Evolutionary conservation across 2,888 invertebrate genomes (phyloP), one percentile per base, ranked within the genome.

Genomic region (Pristionchus arcanus): DNA sequence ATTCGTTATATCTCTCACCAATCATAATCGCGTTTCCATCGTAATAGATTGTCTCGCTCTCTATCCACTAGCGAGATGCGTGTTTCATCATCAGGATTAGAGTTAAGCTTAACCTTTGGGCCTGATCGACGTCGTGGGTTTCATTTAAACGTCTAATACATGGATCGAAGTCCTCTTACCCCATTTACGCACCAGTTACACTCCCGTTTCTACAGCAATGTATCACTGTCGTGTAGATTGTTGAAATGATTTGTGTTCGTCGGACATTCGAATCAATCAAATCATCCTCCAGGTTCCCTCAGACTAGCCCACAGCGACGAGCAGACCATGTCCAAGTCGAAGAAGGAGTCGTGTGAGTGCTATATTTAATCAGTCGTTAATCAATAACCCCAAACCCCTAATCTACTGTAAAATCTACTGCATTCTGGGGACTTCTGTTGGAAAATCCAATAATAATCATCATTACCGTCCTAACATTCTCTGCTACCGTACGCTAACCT

Each of bases 311-410:
- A 4, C 16, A 31, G 21, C 28, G 11, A 15, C 37, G 53, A 19
- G n/a, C n/a, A 49, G 53, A n/a, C 53, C 19, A 86, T 86, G 37
- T 28, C 37, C 37, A 53, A 86, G 55, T 84, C 53, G 21, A 55
- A 55, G 55, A 84, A 84, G 84, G 55, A 84, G 53, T n/a, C 59
- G 1, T 28, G 84, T 84, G 7, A 31, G 84, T 37, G 5, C 5
- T 84, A 19, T 19, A 55, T 25, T 31, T 84, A n/a, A 42, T 81
- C 25, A 16, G 42, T 28, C 19, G 3, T n/a, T n/a, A 66, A 66
- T 66, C 11, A 66, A 66, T 66, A 2, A 2, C 55, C 55, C 19
- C 55, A 4, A n/a, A n/a, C 55, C 55, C 55, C 16, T 13, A 55
- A 9, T 13, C 55, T 4, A 2, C 15, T 55, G 42, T 42, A 42